Base-by-base conservation (phyloP, 2,888 invertebrate species). In the Ormyrus nitidulus region DNA sequence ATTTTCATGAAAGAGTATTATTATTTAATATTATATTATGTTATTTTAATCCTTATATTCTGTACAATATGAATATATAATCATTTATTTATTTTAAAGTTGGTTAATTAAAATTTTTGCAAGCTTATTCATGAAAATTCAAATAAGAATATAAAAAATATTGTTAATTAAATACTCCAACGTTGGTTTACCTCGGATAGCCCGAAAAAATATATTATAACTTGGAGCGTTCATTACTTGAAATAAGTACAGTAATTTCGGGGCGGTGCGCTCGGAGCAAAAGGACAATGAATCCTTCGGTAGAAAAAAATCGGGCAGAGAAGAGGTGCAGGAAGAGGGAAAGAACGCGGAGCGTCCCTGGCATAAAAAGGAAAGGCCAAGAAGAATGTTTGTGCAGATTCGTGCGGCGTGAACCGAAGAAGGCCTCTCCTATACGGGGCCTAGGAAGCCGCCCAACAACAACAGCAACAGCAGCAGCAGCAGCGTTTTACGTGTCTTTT, bases 201-300 rank as follows among this genome's bases (percentile, higher is more conserved):
- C 8, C 48, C 53, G 59, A 53, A 59, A 48, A 51, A 62, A 62
- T 64, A 48, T 0, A 5, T 34, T 7, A 13, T 71, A 77, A 70
- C 64, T 34, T 56, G 64, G 70, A 56, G 56, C 65, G 19, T 64
- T 77, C 77, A 77, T 77, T 71, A 77, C 77, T 77, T 51, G 65
- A 56, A 64, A 64, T 77, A 77, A 77, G 62, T 51, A 71, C 77
- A 49, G 77, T 59, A 71, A 77, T 77, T 77, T 77, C 64, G 53
- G 19, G 59, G 8, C 46, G 49, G 8, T 5, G 48, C n/a, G 19
- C 65, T 13, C 34, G 0, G 6, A 11, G 61, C 54, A 73, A 75
- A 75, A 75, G 53, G 66, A 73, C 74, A 59, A 75, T 59, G 59
- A 75, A 66, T 66, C 66, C 51, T 65, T 7, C 34, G 34, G 48